Evolutionary conservation across 2,113 vertebrate species (phyloP).

Genomic region (Megaptera novaeangliae): DNA sequence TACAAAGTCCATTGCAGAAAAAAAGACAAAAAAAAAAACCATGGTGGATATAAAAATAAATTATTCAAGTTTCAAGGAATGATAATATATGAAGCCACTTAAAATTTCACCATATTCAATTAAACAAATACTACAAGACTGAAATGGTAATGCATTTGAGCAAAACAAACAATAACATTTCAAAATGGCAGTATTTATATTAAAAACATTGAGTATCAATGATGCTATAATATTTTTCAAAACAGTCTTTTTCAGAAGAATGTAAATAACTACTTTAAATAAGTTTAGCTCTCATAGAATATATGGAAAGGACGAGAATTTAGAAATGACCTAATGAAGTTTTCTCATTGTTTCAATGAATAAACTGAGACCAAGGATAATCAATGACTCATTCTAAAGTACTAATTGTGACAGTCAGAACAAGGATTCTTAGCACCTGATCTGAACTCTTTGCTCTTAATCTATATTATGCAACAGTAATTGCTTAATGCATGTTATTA

Average conservation of each 20-base stretch:
- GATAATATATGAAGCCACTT: not conserved
- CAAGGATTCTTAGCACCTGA: not conserved
- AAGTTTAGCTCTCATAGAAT: not conserved
- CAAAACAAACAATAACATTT: not conserved
- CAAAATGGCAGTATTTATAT: not conserved
- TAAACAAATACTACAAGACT: not conserved
- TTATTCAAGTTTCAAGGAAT: not conserved
- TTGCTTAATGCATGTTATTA: not conserved
- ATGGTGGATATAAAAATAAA: not conserved
- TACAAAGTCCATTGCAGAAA: not conserved
- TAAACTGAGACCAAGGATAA: not conserved
- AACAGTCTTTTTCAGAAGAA: not conserved
- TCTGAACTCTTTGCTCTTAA: not conserved
- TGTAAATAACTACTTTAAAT: not conserved
- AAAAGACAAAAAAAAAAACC: not conserved
- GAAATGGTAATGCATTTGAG: not conserved
- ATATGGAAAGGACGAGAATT: not conserved
- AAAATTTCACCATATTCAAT: not conserved
- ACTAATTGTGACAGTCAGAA: not conserved
- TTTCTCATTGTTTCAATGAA: not conserved
- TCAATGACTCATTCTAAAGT: not conserved
- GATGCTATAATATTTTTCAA: not conserved
- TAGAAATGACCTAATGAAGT: not conserved
- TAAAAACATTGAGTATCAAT: not conserved
- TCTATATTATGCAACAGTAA: not conserved